Evolutionary conservation across 2,888 invertebrate species (phyloP).

Genomic region (Tenthredo livida): DNA sequence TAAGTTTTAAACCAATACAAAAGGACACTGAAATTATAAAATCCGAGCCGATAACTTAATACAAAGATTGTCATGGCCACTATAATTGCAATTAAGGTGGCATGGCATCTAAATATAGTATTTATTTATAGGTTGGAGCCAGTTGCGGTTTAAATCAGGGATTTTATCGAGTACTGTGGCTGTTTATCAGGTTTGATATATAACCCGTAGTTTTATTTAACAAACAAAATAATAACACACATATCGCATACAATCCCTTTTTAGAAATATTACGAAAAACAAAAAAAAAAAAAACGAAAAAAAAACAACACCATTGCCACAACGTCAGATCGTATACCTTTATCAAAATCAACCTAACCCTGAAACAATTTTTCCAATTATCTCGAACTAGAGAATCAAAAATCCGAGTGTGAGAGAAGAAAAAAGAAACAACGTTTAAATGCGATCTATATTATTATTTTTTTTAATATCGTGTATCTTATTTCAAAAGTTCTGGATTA

Average conservation of each 20-base stretch:
- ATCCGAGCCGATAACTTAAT: slow-evolving; percentile 15
- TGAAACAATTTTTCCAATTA: not conserved
- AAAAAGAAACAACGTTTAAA: not conserved
- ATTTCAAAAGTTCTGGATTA: not conserved
- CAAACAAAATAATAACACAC: not conserved
- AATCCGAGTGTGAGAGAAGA: not conserved
- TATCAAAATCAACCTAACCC: slow-evolving; percentile 4
- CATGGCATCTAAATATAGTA: slow-evolving; percentile 70
- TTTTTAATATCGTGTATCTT: not conserved
- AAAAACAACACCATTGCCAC: not conserved
- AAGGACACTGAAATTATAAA: not conserved
- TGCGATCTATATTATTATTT: not conserved
- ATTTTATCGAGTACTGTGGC: slow-evolving; percentile 65
- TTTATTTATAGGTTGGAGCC: slow-evolving; percentile 76
- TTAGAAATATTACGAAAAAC: not conserved
- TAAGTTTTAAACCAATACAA: not conserved
- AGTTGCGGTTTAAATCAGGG: slow-evolving; percentile 66
- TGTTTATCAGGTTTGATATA: slow-evolving; percentile 64
- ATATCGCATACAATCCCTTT: not conserved
- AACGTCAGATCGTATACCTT: not conserved
- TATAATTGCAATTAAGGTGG: slow-evolving; percentile 46
- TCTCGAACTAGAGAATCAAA: not conserved
- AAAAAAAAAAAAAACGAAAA: too few relatives aligned
- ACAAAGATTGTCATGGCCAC: slow-evolving; percentile 5
- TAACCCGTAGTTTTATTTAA: not conserved